Percentiles rank a stretch among this genome's conserved stretches.
Conservation (phyloP, 2,797 vertebrate species). For the Catostomus latipinnis region DNA sequence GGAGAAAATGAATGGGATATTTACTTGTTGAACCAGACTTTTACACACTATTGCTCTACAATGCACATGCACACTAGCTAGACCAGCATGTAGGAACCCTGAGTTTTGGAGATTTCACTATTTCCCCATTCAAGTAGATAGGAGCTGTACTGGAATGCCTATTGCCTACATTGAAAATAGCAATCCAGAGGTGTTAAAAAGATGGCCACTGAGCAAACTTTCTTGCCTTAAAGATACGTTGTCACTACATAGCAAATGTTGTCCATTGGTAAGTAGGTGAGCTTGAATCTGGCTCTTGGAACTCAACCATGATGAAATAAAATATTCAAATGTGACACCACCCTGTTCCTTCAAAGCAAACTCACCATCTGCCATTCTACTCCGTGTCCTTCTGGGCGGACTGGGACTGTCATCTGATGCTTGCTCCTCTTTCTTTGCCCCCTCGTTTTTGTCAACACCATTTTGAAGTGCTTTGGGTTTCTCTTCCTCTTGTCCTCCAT, state of each 20-base stretch:
- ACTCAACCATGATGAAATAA: not conserved
- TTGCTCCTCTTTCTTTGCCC: conserved; percentile 38
- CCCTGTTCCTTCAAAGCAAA: not conserved
- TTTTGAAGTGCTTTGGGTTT: conserved; percentile 35
- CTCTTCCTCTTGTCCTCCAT: conserved; percentile 1
- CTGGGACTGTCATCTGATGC: conserved; percentile 67
- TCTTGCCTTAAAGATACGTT: not conserved
- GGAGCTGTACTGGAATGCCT: not conserved
- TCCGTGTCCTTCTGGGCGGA: conserved; percentile 54
- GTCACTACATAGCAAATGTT: not conserved
- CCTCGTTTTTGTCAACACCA: conserved; percentile 12
- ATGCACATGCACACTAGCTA: too few species aligned
- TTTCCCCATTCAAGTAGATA: not conserved
- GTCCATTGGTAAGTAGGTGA: not conserved
- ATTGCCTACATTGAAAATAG: not conserved
- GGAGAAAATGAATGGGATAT: too few species aligned
- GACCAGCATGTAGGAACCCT: too few species aligned
- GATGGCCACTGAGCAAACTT: not conserved
- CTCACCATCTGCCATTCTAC: conserved; percentile 54
- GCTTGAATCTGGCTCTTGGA: conserved; percentile 20
- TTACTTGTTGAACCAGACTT: too few species aligned
- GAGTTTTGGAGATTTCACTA: not conserved
- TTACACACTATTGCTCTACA: too few species aligned
- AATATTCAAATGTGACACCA: not conserved
- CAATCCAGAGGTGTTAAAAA: not conserved